A percentile compares a stretch with the other conserved stretches of the same genome.
These are phyloP conservation scores for Tapirus indicus DNA, from an alignment of 2,797 vertebrate genomes.

Conservation along the genomic window DNA sequence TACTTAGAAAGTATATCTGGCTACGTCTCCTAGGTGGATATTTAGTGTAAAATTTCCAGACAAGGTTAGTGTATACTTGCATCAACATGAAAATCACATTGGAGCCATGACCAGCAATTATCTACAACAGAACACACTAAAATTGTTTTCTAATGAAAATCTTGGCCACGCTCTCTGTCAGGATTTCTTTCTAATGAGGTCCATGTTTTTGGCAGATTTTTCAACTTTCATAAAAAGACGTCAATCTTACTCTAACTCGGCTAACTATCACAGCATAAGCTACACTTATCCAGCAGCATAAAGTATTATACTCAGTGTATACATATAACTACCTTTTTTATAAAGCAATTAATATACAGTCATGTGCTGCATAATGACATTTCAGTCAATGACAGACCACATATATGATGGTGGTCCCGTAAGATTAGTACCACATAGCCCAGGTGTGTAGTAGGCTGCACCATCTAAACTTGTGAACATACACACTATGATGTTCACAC, in stretches of 20 bases:
- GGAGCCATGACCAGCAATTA: background rate
- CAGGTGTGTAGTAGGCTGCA: too few species aligned
- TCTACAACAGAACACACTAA: too few species aligned
- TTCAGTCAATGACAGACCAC: too few species aligned
- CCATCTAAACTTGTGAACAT: too few species aligned
- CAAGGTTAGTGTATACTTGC: background rate
- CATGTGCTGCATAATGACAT: too few species aligned
- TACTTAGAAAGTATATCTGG: background rate
- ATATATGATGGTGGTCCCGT: too few species aligned
- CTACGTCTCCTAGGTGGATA: background rate
- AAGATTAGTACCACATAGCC: too few species aligned
- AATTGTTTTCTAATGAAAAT: background rate
- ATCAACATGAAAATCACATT: background rate
- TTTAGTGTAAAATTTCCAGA: background rate
- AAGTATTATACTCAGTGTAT: background rate
- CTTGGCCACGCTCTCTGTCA: background rate
- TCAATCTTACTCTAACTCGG: background rate
- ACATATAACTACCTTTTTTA: background rate
- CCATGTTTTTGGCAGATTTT: background rate
- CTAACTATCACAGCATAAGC: background rate
- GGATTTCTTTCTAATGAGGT: background rate
- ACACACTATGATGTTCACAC: too few species aligned
- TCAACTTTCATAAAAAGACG: background rate
- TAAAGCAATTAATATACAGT: background rate
- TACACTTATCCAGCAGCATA: background rate